phyloP scores from a whole-genome alignment of 2,888 invertebrate species.

The Acleris sparsana region DNA sequence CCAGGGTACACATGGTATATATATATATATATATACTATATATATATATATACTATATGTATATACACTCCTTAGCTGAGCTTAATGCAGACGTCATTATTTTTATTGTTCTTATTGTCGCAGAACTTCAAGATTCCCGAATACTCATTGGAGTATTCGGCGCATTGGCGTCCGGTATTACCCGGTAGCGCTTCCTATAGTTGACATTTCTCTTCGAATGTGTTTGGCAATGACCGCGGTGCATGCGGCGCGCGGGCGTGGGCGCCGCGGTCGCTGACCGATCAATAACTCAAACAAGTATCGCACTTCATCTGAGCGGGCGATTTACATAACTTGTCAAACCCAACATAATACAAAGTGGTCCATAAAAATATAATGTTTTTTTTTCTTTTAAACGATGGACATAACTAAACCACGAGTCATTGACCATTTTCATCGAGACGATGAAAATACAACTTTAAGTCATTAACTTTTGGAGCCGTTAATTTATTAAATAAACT shows the following conservation, averaged over 20 bases:
- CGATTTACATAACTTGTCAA: constrained; percentile 80
- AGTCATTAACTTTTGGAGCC: neutral
- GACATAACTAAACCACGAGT: constrained; percentile 46
- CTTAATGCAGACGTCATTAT: no score
- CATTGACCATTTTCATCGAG: constrained; percentile 50
- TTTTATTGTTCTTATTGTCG: no score
- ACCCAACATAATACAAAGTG: constrained; percentile 69
- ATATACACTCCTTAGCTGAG: no score
- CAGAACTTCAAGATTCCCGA: neutral
- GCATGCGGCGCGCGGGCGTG: constrained; percentile 40
- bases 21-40: no score
- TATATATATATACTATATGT: no score
- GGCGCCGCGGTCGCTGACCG: constrained; percentile 71
- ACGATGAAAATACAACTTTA: neutral
- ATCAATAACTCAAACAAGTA: constrained; percentile 65
- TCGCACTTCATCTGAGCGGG: constrained; percentile 68
- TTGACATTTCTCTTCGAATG: neutral
- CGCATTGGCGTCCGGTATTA: no score
- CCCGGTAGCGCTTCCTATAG: no score
- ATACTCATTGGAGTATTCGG: no score
- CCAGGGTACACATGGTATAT: no score
- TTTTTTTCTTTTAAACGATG: constrained; percentile 49
- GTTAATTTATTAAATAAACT: constrained; percentile 1
- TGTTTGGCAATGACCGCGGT: constrained; percentile 13
- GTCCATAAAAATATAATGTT: constrained; percentile 64